Evolutionary conservation across 2,888 invertebrate genomes (phyloP), one percentile per base, ranked within the genome.

Genomic region (Ptychoptera albimana): DNA sequence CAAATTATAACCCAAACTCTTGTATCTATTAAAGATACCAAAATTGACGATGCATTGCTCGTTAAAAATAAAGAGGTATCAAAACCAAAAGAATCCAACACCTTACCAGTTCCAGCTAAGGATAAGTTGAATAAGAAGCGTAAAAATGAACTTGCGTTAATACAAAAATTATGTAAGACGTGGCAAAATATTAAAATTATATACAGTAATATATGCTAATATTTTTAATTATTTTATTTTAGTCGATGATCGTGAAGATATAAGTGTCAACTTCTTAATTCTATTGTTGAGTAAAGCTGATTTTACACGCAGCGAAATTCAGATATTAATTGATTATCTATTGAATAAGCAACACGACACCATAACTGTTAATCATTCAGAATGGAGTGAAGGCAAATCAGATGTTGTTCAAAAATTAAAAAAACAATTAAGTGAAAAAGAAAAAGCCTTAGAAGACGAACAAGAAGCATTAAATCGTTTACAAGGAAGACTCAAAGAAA

Each of bases 341-440:
- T 72, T 92, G 53, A 88, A 89, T 68, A 88, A 88, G 60, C 89
- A 89, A 62, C 79, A 85, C 61, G 81, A 80, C 60, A 80, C 80
- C 49, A 71, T 77, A 52, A 77, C 81, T 0, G 60, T 63, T 29
- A 72, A 79, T 51, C 77, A 82, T 57, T 79, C 84, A 2, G 88
- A 89, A 57, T 88, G 88, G 88, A 79, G 79, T 43, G 86, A 87
- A 76, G 42, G 42, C 8, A 34, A 34, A n/a, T 34, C 35, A 16
- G 91, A 92, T 61, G 85, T 88, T 1, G 75, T 88, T 50, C 82
- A 84, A 52, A 83, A 85, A 57, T 60, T 92, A 53, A 87, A 85
- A 63, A 89, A 86, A 54, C 89, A 92, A 61, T 67, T 93, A 29
- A 82, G 84, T 15, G 91, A 92, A 52, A 87, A 85, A 56, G 89